Conservation (phyloP, 2,888 invertebrate genomes). For the Tiphia femorata region DNA sequence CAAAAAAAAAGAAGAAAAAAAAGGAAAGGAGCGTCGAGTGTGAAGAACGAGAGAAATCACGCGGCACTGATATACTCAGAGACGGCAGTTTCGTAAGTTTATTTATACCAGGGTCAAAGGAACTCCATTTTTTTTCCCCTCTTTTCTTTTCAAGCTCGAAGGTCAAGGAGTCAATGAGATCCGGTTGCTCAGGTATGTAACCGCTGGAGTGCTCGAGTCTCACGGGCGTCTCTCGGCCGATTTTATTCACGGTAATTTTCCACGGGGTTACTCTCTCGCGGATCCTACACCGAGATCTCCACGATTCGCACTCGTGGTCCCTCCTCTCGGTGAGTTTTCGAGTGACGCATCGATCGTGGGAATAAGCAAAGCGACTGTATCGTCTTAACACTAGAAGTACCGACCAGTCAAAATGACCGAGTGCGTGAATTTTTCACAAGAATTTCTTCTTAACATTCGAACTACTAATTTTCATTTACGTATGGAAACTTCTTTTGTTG, state of each 20-base stretch:
- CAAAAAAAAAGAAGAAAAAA: background rate
- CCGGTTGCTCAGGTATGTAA: conserved; percentile 51
- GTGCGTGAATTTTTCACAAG: no score
- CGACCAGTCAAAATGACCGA: no score
- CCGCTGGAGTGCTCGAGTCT: conserved; percentile 44
- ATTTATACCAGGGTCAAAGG: conserved; percentile 51
- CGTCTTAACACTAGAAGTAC: no score
- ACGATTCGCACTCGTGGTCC: no score
- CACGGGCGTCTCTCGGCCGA: conserved; percentile 42
- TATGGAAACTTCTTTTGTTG: no score
- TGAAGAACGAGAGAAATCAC: conserved; percentile 19
- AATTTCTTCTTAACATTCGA: no score
- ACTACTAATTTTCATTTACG: no score
- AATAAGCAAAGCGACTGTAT: no score
- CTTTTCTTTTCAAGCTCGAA: conserved; percentile 43
- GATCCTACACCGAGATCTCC: no score
- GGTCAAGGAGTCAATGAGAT: conserved; percentile 53
- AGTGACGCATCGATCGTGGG: no score
- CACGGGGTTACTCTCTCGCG: conserved; percentile 31
- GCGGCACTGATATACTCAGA: conserved; percentile 16
- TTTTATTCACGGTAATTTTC: conserved; percentile 48
- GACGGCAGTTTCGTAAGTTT: conserved; percentile 45
- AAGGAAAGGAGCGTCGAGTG: conserved; percentile 17
- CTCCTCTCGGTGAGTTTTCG: no score
- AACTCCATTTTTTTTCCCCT: conserved; percentile 43